A percentile compares a stretch with the other conserved stretches of the same genome.
These are phyloP conservation scores for Rhyzopertha dominica DNA, from an alignment of 1,140 invertebrate species.

Conservation along the genomic window DNA sequence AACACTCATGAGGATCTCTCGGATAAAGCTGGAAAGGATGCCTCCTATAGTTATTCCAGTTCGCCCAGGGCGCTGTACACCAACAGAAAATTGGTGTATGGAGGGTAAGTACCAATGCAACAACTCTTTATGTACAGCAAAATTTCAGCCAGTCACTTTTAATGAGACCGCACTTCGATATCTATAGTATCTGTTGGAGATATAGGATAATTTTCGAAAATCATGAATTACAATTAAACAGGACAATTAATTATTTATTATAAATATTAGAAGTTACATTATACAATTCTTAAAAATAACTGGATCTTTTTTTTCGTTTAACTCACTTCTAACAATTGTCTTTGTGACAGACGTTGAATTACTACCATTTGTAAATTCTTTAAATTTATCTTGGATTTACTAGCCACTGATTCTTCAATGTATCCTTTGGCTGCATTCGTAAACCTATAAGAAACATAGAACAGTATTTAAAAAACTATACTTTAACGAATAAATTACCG, in stretches of 20 bases:
- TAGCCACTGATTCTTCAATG: too few species aligned
- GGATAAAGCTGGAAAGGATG: background rate
- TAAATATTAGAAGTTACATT: background rate
- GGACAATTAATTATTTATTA: background rate
- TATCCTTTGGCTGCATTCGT: too few species aligned
- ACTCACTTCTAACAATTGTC: too few species aligned
- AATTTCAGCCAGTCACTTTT: background rate
- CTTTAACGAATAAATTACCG: too few species aligned
- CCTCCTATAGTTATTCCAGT: constrained; percentile 31
- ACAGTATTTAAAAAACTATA: too few species aligned
- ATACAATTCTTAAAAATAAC: background rate
- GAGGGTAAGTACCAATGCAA: constrained; percentile 18
- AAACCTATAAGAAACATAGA: too few species aligned
- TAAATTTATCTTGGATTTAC: too few species aligned
- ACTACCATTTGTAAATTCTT: too few species aligned
- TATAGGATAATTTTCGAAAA: background rate
- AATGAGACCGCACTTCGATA: background rate
- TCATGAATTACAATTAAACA: background rate
- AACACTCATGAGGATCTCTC: background rate
- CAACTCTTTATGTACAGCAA: background rate
- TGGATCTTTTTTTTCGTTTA: too few species aligned
- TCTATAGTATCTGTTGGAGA: background rate
- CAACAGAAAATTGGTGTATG: constrained; percentile 32
- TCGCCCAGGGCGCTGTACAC: constrained; percentile 36
- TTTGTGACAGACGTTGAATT: too few species aligned